phyloP scores from a whole-genome alignment of 2,113 vertebrate species.

The Erythrocebus patas region DNA sequence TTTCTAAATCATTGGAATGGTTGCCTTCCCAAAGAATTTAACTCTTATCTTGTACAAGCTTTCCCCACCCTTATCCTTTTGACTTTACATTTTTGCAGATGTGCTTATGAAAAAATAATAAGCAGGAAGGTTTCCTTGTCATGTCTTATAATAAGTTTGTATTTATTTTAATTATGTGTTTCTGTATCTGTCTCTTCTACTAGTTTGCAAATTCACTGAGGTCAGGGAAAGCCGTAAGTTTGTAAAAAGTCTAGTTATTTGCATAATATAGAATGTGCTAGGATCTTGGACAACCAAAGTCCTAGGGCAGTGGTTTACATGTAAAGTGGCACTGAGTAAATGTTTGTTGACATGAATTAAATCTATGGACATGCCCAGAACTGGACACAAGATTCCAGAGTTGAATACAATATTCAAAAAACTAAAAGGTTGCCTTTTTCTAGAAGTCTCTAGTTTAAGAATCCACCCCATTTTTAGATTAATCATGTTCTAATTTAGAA shows the following conservation, averaged over 20 bases:
- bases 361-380: background rate
- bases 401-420: conserved; percentile 13
- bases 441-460: background rate
- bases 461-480: conserved; percentile 1
- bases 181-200: background rate
- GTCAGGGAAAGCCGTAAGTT: background rate
- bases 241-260: background rate
- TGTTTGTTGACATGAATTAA: background rate
- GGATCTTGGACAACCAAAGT: background rate
- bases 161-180: background rate
- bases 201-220: background rate
- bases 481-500: conserved; percentile 55
- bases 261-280: background rate
- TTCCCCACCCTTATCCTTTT: background rate
- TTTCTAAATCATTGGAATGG: background rate
- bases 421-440: background rate
- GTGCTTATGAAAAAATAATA: background rate
- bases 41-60: background rate
- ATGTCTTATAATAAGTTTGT: background rate
- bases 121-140: background rate
- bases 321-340: background rate
- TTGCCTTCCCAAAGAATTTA: background rate
- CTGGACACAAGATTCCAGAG: background rate
- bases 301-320: background rate
- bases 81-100: background rate